Base-by-base conservation (phyloP, 2,888 invertebrate species). In the Agrotis segetum region DNA sequence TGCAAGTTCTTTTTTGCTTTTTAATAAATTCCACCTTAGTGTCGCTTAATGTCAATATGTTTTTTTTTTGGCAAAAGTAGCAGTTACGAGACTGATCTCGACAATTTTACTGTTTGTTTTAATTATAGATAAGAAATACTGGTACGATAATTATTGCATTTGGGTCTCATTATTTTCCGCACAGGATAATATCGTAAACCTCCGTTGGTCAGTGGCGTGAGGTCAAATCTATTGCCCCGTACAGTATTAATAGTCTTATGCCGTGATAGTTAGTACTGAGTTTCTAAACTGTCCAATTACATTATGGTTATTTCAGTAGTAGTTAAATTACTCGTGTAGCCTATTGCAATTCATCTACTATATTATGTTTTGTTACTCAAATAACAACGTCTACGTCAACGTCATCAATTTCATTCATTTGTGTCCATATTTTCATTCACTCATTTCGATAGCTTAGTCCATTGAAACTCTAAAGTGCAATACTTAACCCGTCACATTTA, bases 141-240 rank as follows among this genome's bases (percentile, higher is more conserved):
- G 19, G 5, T 13, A 17, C 16, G n/a, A 47, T 64, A 17, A 50
- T 19, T 56, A 34, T 17, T 19, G 3, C 19, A 2, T 74, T 46
- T 7, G 21, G 14, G 19, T 14, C 14, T 46, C 19, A 49, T 65
- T 11, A 52, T 47, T 72, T 74, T 19, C 7, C 19, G 17, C 9
- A n/a, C 3, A 21, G 14, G 62, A 68, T 68, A 58, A 29, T 68
- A 63, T 70, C n/a, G 46, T 61, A 19, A 46, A 76, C 24, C n/a
- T 47, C 7, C 9, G 52, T 44, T 53, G 21, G 58, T n/a, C n/a
- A 21, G n/a, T 49, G 17, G 58, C 49, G 52, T 34, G 77, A 59
- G 49, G 44, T 77, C 58, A 59, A 52, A 49, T 49, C 13, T 49
- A 63, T 60, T 17, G 49, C 21, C 29, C 14, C 1, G 5, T 46